phyloP scores from a whole-genome alignment of 2,888 invertebrate genomes.

The Pseudoips prasinana region DNA sequence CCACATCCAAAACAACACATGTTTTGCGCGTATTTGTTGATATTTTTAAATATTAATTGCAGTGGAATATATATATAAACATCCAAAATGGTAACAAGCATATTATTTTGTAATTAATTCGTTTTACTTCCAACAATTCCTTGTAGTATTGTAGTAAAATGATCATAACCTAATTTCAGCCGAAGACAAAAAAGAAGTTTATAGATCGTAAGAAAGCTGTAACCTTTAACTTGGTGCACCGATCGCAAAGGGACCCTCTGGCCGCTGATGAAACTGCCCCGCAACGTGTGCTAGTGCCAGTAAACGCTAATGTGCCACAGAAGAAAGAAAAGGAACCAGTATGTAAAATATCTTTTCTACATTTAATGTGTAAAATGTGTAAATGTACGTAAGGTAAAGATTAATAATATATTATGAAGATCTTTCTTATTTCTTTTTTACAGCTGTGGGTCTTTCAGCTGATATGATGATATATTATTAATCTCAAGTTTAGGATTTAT shows the following conservation, averaged over 20 bases:
- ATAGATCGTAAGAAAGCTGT: conserved; percentile 96
- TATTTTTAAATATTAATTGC: conserved; percentile 5
- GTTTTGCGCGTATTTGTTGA: conserved; percentile 41
- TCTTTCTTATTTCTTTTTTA: not conserved
- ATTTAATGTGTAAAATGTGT: not conserved
- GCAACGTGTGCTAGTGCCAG: conserved; percentile 90
- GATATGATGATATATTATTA: too few species aligned
- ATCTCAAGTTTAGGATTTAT: too few species aligned
- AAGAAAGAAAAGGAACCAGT: conserved; percentile 66
- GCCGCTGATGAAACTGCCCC: conserved; percentile 94
- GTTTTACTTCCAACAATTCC: not conserved
- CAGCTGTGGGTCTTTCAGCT: too few species aligned
- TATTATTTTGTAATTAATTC: not conserved
- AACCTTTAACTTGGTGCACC: conserved; percentile 95
- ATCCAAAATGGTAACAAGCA: conserved; percentile 50
- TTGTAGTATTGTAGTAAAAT: not conserved
- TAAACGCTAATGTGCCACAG: conserved; percentile 69
- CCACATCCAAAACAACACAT: conserved; percentile 60
- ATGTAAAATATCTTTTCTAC: conserved; percentile 30
- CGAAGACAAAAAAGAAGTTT: conserved; percentile 89
- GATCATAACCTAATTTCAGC: conserved; percentile 68
- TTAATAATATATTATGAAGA: too few species aligned
- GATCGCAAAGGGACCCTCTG: conserved; percentile 96
- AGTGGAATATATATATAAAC: conserved; percentile 9
- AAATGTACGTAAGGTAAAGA: not conserved